phyloP scores from a whole-genome alignment of 2,888 invertebrate species.

The Aleiodes alternator region DNA sequence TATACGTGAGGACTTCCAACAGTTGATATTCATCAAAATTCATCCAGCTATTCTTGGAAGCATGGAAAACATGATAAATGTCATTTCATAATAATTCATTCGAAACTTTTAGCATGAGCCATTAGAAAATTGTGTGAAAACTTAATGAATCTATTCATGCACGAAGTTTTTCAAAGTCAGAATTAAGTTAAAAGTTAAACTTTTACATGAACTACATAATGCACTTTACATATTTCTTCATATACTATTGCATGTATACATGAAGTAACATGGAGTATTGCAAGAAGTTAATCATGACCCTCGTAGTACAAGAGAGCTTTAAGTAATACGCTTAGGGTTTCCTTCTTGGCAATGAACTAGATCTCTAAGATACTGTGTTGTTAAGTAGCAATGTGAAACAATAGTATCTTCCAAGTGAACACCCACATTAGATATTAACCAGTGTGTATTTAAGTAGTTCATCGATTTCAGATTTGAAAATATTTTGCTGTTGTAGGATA shows the following conservation, averaged over 20 bases:
- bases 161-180: no score
- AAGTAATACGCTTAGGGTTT: slow-evolving; percentile 73
- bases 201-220: no score
- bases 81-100: background rate
- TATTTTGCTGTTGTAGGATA: background rate
- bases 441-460: slow-evolving; percentile 19
- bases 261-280: no score
- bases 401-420: slow-evolving; percentile 46
- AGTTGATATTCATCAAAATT: background rate
- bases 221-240: no score
- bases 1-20: background rate
- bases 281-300: slow-evolving; percentile 57
- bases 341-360: slow-evolving; percentile 70
- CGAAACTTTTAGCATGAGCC: slow-evolving; percentile 1
- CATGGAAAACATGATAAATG: background rate
- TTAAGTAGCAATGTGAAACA: slow-evolving; percentile 62
- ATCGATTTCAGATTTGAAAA: slow-evolving; percentile 21
- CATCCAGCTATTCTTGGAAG: slow-evolving; percentile 14
- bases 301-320: slow-evolving; percentile 64
- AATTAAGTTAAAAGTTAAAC: no score
- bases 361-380: slow-evolving; percentile 69
- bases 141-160: background rate
- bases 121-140: background rate
- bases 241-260: no score
- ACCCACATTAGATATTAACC: slow-evolving; percentile 41